A percentile compares a stretch with the other conserved stretches of the same genome.
These are phyloP conservation scores for Bombus picipes DNA, from an alignment of 1,140 invertebrate species.

Conservation along the genomic window DNA sequence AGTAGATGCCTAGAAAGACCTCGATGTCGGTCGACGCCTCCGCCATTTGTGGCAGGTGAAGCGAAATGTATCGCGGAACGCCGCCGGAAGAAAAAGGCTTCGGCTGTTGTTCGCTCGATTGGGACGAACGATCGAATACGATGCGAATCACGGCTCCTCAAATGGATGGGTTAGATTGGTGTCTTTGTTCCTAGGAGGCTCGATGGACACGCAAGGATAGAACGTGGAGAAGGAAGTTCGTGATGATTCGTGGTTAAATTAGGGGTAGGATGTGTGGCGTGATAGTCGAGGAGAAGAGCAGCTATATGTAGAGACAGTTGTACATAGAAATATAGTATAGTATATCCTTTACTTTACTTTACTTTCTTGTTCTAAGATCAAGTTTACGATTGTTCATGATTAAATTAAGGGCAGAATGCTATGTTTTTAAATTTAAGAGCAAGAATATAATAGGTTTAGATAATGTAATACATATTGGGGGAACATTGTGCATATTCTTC, in stretches of 20 bases:
- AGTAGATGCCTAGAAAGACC: slow-evolving; percentile 76
- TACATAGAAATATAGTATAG: too few relatives aligned
- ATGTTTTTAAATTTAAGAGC: too few relatives aligned
- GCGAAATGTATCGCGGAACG: slow-evolving; percentile 73
- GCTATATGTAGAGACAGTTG: too few relatives aligned
- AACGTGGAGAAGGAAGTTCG: neutral
- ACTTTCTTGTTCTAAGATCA: too few relatives aligned
- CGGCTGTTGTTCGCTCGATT: slow-evolving; percentile 62
- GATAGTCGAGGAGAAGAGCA: too few relatives aligned
- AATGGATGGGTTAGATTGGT: slow-evolving; percentile 42
- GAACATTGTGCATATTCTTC: too few relatives aligned
- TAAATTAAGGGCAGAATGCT: too few relatives aligned
- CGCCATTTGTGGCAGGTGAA: slow-evolving; percentile 79
- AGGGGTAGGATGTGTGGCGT: too few relatives aligned
- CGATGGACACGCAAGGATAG: neutral
- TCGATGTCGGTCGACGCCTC: slow-evolving; percentile 72
- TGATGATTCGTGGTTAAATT: neutral
- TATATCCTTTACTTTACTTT: too few relatives aligned
- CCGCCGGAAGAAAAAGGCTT: slow-evolving; percentile 76
- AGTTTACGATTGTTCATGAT: too few relatives aligned
- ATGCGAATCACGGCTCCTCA: slow-evolving; percentile 40
- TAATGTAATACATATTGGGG: too few relatives aligned
- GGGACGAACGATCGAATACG: slow-evolving; percentile 39
- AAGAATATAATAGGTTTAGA: too few relatives aligned
- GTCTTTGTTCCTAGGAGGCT: neutral